These are phyloP conservation scores for Chamaetylas fuelleborni DNA, from an alignment of 2,113 vertebrate species.

Conservation along the genomic window DNA sequence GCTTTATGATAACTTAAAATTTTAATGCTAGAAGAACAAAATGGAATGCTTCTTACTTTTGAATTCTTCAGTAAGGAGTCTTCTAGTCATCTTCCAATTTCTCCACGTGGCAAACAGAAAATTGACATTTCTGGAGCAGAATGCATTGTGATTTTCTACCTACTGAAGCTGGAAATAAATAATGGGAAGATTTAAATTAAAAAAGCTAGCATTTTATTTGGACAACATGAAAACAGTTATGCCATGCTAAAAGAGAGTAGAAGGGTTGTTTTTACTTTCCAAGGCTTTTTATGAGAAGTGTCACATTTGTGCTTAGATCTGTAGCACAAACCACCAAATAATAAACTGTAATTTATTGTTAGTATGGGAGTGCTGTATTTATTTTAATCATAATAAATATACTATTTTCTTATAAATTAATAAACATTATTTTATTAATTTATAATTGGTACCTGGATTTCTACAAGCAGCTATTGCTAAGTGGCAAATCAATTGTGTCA, in stretches of 20 bases:
- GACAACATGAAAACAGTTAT: background rate
- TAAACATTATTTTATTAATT: background rate
- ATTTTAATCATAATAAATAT: background rate
- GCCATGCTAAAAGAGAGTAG: background rate
- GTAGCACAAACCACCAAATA: background rate
- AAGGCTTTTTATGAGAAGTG: background rate
- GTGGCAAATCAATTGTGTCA: background rate
- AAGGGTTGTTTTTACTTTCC: background rate
- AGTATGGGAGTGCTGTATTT: background rate
- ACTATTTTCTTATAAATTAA: background rate
- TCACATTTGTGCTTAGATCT: background rate
- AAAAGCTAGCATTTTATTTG: background rate
- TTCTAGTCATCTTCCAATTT: background rate
- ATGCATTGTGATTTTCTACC: background rate
- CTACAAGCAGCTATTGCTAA: background rate
- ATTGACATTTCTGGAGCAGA: background rate
- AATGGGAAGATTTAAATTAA: background rate
- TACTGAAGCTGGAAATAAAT: background rate
- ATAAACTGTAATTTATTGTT: background rate
- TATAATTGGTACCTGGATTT: background rate
- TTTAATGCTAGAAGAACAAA: background rate
- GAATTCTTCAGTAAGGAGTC: background rate
- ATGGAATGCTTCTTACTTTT: background rate
- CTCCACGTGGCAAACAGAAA: background rate
- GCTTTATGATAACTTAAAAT: background rate